A percentile compares a stretch with the other conserved stretches of the same genome.
These are phyloP conservation scores for Puffinus mauretanicus DNA, from an alignment of 2,113 vertebrate species.

Conservation along the genomic window DNA sequence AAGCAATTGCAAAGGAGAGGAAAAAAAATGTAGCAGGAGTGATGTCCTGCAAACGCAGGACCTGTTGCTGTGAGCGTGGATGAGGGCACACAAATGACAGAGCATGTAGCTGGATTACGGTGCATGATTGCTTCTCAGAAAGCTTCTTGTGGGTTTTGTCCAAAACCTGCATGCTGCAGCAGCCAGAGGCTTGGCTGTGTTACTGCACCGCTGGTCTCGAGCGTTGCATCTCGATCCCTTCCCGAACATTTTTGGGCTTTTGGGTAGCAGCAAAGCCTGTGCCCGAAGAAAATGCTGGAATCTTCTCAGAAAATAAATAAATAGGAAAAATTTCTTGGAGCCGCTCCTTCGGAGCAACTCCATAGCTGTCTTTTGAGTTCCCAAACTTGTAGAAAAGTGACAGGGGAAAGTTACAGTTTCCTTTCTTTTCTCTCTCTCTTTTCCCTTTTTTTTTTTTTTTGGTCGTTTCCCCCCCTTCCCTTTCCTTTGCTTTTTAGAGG, in stretches of 20 bases:
- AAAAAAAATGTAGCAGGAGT: rapidly evolving
- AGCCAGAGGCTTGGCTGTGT: neutral
- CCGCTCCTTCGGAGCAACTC: neutral
- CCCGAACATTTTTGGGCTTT: neutral
- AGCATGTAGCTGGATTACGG: neutral
- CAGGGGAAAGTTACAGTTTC: conserved; percentile 67
- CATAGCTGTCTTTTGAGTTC: conserved; percentile 16
- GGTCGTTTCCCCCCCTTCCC: neutral
- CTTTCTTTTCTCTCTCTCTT: conserved; percentile 8
- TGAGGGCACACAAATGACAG: rapidly evolving
- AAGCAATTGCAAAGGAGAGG: neutral
- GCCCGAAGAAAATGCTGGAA: neutral
- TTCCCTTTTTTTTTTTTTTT: neutral
- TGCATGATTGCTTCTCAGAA: neutral
- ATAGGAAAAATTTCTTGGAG: neutral
- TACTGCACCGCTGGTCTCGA: rapidly evolving
- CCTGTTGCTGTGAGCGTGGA: neutral
- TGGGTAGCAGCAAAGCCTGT: neutral
- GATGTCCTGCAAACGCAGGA: neutral
- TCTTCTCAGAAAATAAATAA: neutral
- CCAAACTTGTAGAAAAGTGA: conserved; percentile 55
- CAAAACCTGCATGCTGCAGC: neutral
- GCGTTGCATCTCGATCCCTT: neutral
- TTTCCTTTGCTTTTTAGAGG: conserved; percentile 71
- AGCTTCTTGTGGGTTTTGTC: neutral